Conservation (phyloP, 64 coral and sea anemone species). For the Pocillopora verrucosa region DNA sequence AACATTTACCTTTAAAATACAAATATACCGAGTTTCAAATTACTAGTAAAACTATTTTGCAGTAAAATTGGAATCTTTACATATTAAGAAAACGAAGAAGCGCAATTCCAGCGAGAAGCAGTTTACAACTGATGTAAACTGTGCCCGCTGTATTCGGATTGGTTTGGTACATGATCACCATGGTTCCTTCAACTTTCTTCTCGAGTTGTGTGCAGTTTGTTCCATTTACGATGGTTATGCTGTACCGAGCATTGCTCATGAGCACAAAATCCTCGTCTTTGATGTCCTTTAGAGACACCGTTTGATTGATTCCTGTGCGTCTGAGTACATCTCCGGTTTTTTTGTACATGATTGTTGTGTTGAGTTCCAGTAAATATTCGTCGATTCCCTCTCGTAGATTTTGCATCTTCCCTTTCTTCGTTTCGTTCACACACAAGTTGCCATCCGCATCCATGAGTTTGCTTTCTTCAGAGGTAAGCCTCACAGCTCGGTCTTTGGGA, state of each 20-base stretch:
- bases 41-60: too few relatives aligned
- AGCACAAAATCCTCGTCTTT: not conserved
- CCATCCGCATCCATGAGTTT: not conserved
- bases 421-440: not conserved
- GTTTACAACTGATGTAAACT: not conserved
- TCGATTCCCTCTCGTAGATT: not conserved
- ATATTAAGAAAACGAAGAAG: not conserved
- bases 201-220: slow-evolving; percentile 22
- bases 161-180: slow-evolving; percentile 16
- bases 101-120: not conserved
- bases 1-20: too few relatives aligned
- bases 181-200: slow-evolving; percentile 5
- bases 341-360: not conserved
- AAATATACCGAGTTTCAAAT: too few relatives aligned
- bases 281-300: not conserved
- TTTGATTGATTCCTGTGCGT: not conserved
- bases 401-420: not conserved
- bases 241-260: slow-evolving; percentile 1
- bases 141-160: not conserved
- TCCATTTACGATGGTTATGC: not conserved
- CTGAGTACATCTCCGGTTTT: not conserved
- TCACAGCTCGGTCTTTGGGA: not conserved
- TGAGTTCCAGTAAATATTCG: not conserved
- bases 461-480: not conserved
- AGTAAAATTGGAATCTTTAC: too few relatives aligned